A percentile compares a stretch with the other conserved stretches of the same genome.
phyloP scores from a whole-genome alignment of 2,797 vertebrate species.

The Cryptoprocta ferox region DNA sequence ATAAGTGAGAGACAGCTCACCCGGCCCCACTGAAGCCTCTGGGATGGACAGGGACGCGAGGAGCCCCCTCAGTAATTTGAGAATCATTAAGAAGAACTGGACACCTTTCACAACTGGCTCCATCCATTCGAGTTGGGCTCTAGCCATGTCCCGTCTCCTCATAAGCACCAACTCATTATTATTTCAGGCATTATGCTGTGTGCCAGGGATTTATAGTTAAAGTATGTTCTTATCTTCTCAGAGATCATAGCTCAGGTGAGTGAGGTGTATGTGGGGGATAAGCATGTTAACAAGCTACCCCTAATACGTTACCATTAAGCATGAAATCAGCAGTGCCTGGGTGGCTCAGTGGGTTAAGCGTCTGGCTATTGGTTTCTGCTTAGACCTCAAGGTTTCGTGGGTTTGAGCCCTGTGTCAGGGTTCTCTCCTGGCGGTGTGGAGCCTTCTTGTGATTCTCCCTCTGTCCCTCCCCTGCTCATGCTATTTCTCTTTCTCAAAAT shows the following conservation, averaged over 20 bases:
- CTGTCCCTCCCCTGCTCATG: too few species aligned
- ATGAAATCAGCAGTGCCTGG: background rate
- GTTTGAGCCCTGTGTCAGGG: too few species aligned
- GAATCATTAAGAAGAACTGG: background rate
- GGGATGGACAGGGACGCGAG: too few species aligned
- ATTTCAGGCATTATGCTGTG: background rate
- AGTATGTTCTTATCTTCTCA: background rate
- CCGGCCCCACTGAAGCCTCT: background rate
- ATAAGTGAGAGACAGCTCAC: background rate
- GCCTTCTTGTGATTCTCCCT: too few species aligned
- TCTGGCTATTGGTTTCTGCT: too few species aligned
- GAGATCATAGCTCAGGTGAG: background rate
- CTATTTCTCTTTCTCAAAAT: too few species aligned
- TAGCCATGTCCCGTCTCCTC: background rate
- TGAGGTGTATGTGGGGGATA: background rate
- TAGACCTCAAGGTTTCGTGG: too few species aligned
- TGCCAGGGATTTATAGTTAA: background rate
- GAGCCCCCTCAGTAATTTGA: background rate
- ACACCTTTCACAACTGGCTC: background rate
- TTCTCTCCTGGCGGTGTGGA: too few species aligned
- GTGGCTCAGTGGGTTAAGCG: too few species aligned
- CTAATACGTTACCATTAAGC: background rate
- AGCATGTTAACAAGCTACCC: background rate
- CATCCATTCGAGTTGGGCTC: background rate
- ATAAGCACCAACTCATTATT: background rate